These are phyloP conservation scores for Timandra comae DNA, from an alignment of 2,888 invertebrate genomes.

Conservation along the genomic window DNA sequence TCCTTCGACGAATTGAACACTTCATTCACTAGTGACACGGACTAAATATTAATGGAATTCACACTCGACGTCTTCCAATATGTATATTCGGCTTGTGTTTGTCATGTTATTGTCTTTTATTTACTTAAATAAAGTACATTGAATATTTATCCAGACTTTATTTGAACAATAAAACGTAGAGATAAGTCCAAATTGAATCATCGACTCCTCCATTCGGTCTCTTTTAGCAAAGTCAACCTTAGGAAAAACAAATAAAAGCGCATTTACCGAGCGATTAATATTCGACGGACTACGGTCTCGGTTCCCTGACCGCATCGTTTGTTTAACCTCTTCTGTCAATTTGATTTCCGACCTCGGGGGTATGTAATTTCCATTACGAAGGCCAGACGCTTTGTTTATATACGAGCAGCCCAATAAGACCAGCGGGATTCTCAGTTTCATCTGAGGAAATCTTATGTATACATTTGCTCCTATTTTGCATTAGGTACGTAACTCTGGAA, in stretches of 20 bases:
- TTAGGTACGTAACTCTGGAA: slow-evolving; percentile 13
- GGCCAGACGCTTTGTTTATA: slow-evolving; percentile 66
- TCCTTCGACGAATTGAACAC: no score
- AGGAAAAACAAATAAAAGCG: slow-evolving; percentile 69
- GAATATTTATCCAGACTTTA: slow-evolving; percentile 15
- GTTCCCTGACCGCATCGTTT: slow-evolving; percentile 70
- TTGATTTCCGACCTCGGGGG: slow-evolving; percentile 73
- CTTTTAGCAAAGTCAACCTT: slow-evolving; percentile 31
- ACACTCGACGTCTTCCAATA: no score
- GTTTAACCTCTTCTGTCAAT: slow-evolving; percentile 76
- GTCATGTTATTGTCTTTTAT: no score
- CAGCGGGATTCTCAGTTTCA: slow-evolving; percentile 45
- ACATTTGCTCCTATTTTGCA: slow-evolving; percentile 21
- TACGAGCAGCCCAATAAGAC: slow-evolving; percentile 54
- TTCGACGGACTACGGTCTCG: slow-evolving; percentile 60
- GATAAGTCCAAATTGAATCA: slow-evolving; percentile 4
- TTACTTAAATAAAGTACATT: no score
- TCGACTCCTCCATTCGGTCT: slow-evolving; percentile 7
- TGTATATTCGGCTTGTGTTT: no score
- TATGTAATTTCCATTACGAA: slow-evolving; percentile 73
- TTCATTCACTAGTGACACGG: no score
- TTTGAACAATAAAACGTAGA: slow-evolving; percentile 10
- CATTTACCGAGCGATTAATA: slow-evolving; percentile 71
- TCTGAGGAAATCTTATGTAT: slow-evolving; percentile 35
- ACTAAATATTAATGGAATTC: no score